phyloP scores from a whole-genome alignment of 1,140 invertebrate species.

The Ruditapes philippinarum region DNA sequence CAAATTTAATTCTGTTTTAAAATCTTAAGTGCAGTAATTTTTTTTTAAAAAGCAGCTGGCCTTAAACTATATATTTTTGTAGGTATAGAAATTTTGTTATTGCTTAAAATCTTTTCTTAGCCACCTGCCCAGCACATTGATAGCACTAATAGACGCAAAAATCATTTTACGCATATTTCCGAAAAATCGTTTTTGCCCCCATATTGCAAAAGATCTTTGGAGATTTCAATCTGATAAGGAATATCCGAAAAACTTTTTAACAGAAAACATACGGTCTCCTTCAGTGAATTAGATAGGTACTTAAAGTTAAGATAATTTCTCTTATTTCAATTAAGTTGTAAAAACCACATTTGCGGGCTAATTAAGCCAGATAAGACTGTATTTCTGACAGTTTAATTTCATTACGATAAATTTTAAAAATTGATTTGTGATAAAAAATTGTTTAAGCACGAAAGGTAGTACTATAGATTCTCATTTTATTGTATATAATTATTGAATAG shows the following conservation, averaged over 20 bases:
- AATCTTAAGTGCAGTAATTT: no score
- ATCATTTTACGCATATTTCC: not conserved
- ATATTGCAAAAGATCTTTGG: not conserved
- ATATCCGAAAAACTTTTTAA: not conserved
- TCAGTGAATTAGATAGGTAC: not conserved
- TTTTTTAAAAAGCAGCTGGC: no score
- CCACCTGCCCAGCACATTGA: not conserved
- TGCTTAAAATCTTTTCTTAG: not conserved
- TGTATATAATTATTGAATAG: not conserved
- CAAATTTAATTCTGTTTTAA: no score
- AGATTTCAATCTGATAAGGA: not conserved
- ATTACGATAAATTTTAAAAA: constrained; percentile 42
- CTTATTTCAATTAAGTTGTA: constrained; percentile 37
- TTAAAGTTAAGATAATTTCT: constrained; percentile 19
- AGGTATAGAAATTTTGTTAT: no score
- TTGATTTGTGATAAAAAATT: constrained; percentile 28
- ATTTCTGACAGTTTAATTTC: constrained; percentile 24
- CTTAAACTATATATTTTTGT: no score
- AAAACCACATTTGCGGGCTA: constrained; percentile 26
- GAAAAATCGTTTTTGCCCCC: not conserved
- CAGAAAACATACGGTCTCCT: not conserved
- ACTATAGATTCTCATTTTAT: not conserved
- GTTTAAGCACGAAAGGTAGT: not conserved
- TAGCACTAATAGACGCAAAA: not conserved
- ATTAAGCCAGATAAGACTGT: constrained; percentile 12